A percentile compares a stretch with the other conserved stretches of the same genome.
These are phyloP conservation scores for Drosophila sechellia DNA, from an alignment of 1,140 invertebrate genomes.

Conservation along the genomic window DNA sequence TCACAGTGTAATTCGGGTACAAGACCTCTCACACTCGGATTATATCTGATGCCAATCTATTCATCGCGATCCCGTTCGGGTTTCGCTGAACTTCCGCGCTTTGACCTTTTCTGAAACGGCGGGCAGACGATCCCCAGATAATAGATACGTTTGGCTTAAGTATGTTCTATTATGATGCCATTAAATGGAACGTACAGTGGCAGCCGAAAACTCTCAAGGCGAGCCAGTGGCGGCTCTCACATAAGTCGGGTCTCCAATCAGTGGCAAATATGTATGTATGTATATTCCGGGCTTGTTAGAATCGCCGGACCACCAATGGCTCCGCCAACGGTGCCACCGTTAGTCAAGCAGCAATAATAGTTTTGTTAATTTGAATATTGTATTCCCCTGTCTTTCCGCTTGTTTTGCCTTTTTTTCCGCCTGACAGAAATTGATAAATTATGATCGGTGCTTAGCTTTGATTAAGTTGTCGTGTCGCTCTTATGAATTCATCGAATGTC, in stretches of 20 bases:
- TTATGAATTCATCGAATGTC: constrained; percentile 42
- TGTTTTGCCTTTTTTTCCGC: constrained; percentile 54
- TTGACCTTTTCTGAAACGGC: constrained; percentile 62
- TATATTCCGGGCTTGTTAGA: constrained; percentile 22
- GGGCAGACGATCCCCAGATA: constrained; percentile 42
- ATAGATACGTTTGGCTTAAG: constrained; percentile 58
- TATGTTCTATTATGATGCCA: constrained; percentile 60
- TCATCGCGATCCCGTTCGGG: constrained; percentile 41
- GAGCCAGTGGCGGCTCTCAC: constrained; percentile 54
- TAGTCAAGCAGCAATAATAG: constrained; percentile 70
- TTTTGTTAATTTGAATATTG: constrained; percentile 75
- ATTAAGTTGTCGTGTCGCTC: constrained; percentile 67
- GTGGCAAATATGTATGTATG: constrained; percentile 8
- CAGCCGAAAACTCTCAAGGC: constrained; percentile 59
- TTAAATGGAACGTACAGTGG: constrained; percentile 71
- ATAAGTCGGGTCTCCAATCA: constrained; percentile 12
- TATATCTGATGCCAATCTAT: constrained; percentile 29
- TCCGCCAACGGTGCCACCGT: constrained; percentile 48
- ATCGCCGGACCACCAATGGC: constrained; percentile 38
- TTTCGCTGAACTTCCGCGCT: constrained; percentile 59
- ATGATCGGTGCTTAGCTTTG: constrained; percentile 59
- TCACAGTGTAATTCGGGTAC: constrained; percentile 7
- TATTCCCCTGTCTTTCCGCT: constrained; percentile 35
- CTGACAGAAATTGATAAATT: constrained; percentile 72
- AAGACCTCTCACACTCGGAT: constrained; percentile 13